These are phyloP conservation scores for Manis javanica DNA, from an alignment of 2,797 vertebrate species.

Conservation along the genomic window DNA sequence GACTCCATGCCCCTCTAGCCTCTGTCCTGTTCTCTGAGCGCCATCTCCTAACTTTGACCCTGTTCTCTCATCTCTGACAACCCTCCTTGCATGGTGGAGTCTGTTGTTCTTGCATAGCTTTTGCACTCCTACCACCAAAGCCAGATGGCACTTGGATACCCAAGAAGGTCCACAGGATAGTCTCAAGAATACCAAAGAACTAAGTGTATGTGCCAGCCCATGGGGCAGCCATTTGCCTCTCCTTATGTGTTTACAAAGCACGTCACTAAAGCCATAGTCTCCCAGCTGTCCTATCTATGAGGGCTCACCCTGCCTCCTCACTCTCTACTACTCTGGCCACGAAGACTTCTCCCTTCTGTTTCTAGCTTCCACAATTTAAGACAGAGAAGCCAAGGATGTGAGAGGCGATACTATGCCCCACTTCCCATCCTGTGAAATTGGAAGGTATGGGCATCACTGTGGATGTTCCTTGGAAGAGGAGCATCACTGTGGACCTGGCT, in stretches of 20 bases:
- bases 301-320: neutral
- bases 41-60: neutral
- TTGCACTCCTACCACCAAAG: neutral
- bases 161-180: neutral
- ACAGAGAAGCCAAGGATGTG: neutral
- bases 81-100: neutral
- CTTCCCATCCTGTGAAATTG: neutral
- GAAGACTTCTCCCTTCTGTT: neutral
- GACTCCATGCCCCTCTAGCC: neutral
- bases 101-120: neutral
- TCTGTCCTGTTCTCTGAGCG: neutral
- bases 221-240: neutral
- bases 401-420: neutral
- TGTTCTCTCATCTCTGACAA: neutral
- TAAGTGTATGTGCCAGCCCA: accelerated
- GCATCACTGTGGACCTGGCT: neutral
- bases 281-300: neutral
- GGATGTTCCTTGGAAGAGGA: neutral
- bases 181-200: neutral
- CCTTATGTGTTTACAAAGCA: neutral
- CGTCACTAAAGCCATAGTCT: neutral
- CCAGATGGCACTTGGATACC: neutral
- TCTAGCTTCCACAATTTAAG: neutral
- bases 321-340: neutral
- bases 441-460: neutral